Conservation (phyloP, 2,888 invertebrate species). For the Ennomos fuscantarius region DNA sequence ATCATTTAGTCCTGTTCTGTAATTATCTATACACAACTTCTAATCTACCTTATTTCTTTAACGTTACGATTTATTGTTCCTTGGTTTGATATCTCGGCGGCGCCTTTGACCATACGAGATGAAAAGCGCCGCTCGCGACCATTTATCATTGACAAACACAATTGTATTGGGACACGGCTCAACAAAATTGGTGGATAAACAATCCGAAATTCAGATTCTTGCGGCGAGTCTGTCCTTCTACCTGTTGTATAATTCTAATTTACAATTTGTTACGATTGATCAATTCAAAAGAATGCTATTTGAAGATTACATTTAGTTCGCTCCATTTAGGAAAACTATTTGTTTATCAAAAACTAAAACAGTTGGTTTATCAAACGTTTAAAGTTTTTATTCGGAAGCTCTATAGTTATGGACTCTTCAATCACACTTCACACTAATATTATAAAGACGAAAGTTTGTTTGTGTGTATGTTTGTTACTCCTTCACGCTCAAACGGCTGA, state of each 20-base stretch:
- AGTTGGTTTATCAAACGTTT: too few relatives aligned
- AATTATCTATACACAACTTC: slow-evolving; percentile 66
- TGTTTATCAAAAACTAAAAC: too few relatives aligned
- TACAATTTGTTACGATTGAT: slow-evolving; percentile 33
- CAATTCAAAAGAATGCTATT: slow-evolving; percentile 17
- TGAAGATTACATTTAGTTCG: neutral
- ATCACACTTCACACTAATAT: too few relatives aligned
- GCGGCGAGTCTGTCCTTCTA: slow-evolving; percentile 44
- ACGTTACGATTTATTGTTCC: slow-evolving; percentile 47
- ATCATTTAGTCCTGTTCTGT: slow-evolving; percentile 83
- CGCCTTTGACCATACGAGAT: slow-evolving; percentile 78
- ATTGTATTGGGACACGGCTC: slow-evolving; percentile 80
- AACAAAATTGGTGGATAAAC: slow-evolving; percentile 82
- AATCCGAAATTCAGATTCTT: slow-evolving; percentile 69
- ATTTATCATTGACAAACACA: slow-evolving; percentile 85
- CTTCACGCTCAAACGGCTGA: too few relatives aligned
- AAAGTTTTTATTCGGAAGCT: too few relatives aligned
- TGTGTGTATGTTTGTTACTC: too few relatives aligned
- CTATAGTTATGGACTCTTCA: too few relatives aligned
- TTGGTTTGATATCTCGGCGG: slow-evolving; percentile 55
- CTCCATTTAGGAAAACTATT: too few relatives aligned
- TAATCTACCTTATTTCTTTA: slow-evolving; percentile 46
- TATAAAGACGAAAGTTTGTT: too few relatives aligned
- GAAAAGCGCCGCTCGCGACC: slow-evolving; percentile 81
- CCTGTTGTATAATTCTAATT: slow-evolving; percentile 42